Conservation (phyloP, 2,797 vertebrate genomes). For the Peromyscus attwateri region DNA sequence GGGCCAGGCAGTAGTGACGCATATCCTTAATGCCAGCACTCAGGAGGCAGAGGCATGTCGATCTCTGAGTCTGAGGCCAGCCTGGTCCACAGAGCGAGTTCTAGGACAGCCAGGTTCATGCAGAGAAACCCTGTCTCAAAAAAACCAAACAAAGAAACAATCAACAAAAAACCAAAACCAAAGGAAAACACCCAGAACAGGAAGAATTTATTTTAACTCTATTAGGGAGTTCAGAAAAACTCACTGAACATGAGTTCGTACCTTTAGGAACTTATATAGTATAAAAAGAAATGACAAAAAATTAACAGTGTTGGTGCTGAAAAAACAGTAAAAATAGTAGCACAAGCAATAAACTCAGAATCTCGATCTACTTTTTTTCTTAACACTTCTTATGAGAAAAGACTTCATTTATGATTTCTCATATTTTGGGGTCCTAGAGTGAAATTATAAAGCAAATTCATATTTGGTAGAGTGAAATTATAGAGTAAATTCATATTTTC, state of each 20-base stretch:
- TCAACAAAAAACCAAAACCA: background rate
- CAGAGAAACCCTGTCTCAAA: background rate
- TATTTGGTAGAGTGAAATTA: slow-evolving; percentile 14
- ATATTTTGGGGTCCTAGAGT: background rate
- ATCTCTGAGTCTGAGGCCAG: background rate
- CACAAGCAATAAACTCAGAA: background rate
- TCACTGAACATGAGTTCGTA: background rate
- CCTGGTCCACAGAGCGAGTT: background rate
- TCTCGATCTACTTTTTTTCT: background rate
- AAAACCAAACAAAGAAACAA: background rate
- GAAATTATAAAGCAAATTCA: background rate
- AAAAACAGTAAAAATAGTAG: background rate
- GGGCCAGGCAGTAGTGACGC: background rate
- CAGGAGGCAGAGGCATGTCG: background rate
- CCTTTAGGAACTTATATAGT: background rate
- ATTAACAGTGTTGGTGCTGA: background rate
- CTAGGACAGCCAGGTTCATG: background rate
- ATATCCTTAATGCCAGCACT: background rate
- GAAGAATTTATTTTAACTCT: background rate
- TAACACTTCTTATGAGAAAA: background rate
- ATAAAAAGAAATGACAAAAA: background rate
- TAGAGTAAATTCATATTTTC: slow-evolving; percentile 7
- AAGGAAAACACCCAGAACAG: background rate
- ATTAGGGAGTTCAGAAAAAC: background rate
- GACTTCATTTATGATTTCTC: background rate